phyloP scores from a whole-genome alignment of 1,140 invertebrate species.

The Anastatus disparis region DNA sequence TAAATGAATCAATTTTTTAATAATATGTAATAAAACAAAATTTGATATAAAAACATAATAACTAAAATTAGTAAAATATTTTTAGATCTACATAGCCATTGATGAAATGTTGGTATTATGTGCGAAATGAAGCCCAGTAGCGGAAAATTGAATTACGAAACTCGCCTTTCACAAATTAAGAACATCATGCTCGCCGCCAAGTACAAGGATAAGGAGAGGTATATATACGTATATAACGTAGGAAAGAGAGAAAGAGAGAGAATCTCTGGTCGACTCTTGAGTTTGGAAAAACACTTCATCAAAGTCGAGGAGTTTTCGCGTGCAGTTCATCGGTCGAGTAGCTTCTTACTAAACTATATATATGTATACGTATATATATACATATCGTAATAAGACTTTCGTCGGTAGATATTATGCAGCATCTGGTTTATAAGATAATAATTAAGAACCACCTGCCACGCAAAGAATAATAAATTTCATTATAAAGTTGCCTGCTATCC shows the following conservation, averaged over 20 bases:
- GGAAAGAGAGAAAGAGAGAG: too few relatives aligned
- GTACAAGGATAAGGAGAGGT: too few relatives aligned
- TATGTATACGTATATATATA: neutral
- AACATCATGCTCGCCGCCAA: slow-evolving; percentile 7
- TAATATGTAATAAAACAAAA: too few relatives aligned
- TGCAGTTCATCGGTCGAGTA: slow-evolving; percentile 14
- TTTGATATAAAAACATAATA: too few relatives aligned
- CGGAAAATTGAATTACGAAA: slow-evolving; percentile 31
- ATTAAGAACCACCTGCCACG: slow-evolving; percentile 3
- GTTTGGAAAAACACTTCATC: slow-evolving; percentile 34
- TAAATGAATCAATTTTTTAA: too few relatives aligned
- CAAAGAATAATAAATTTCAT: neutral
- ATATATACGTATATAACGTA: too few relatives aligned
- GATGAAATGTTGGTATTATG: too few relatives aligned
- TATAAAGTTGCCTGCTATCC: neutral
- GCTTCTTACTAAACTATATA: too few relatives aligned
- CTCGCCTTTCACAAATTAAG: slow-evolving; percentile 18
- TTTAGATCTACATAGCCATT: too few relatives aligned
- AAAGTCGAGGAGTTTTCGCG: slow-evolving; percentile 15
- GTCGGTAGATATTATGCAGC: neutral
- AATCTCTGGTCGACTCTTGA: slow-evolving; percentile 9
- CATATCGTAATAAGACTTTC: neutral
- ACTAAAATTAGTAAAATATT: too few relatives aligned
- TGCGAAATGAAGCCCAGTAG: too few relatives aligned
- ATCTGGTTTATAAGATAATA: slow-evolving; percentile 7